These are phyloP conservation scores for Limnephilus marmoratus DNA, from an alignment of 2,888 invertebrate species.

Conservation along the genomic window DNA sequence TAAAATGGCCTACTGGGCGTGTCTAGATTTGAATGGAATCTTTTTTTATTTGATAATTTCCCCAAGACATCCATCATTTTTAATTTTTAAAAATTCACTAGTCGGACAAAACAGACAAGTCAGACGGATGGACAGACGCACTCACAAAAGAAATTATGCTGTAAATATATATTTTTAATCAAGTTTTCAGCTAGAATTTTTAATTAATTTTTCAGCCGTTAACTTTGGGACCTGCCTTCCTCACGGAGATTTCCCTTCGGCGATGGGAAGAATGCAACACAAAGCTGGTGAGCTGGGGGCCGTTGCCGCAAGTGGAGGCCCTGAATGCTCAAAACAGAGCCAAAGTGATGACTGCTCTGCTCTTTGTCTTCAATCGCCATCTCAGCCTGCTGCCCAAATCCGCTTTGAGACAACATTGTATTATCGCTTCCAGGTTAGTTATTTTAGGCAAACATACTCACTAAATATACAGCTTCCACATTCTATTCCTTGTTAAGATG, in stretches of 20 bases:
- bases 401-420: constrained; percentile 88
- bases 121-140: no score
- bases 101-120: no score
- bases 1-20: no score
- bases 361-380: constrained; percentile 93
- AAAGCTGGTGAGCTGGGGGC: constrained; percentile 93
- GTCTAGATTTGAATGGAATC: no score
- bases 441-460: constrained; percentile 60
- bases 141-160: no score
- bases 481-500: background rate
- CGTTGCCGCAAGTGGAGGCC: constrained; percentile 91
- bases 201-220: constrained; percentile 78
- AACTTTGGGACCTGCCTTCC: constrained; percentile 85
- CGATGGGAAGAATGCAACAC: constrained; percentile 94
- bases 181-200: background rate
- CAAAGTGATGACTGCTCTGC: constrained; percentile 91
- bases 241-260: constrained; percentile 90
- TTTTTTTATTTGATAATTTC: no score
- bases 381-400: constrained; percentile 88
- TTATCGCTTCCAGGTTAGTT: constrained; percentile 85
- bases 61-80: no score
- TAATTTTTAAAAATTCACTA: no score
- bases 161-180: background rate
- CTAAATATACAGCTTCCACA: background rate
- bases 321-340: constrained; percentile 94